Percentiles rank a stretch among this genome's conserved stretches.
phyloP scores from a whole-genome alignment of 2,113 vertebrate species.

The Anser cygnoides region DNA sequence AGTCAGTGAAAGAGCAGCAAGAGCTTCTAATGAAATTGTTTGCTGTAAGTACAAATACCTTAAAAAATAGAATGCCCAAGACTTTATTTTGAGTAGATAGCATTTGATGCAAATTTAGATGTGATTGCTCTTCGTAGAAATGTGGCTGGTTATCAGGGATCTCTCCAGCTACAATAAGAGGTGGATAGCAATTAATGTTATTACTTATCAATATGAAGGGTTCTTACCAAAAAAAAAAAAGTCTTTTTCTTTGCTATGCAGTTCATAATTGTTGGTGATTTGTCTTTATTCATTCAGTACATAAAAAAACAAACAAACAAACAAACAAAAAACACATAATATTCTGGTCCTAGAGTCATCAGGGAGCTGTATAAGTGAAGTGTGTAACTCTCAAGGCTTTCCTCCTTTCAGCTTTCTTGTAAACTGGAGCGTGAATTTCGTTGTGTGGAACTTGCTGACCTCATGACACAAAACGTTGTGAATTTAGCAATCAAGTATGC shows the following conservation, averaged over 20 bases:
- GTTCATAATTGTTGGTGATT: not conserved
- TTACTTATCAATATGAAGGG: not conserved
- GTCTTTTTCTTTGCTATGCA: not conserved
- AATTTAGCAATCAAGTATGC: conserved; percentile 92
- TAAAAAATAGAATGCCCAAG: not conserved
- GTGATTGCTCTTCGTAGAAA: not conserved
- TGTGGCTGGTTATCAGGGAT: not conserved
- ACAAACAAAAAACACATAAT: not conserved
- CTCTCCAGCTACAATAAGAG: not conserved
- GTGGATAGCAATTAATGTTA: not conserved
- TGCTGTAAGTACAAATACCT: conserved; percentile 84
- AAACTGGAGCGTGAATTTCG: conserved; percentile 94
- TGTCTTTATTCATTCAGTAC: not conserved
- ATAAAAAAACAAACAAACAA: no score
- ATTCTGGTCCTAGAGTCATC: not conserved
- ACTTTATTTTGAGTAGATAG: not conserved
- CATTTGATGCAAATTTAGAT: not conserved
- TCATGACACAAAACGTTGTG: conserved; percentile 90
- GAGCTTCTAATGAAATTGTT: conserved; percentile 97
- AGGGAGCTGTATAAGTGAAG: not conserved
- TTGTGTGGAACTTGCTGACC: conserved; percentile 89
- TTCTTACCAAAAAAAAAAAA: no score
- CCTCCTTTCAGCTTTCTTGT: conserved; percentile 87
- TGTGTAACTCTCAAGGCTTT: not conserved
- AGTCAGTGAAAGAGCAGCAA: conserved; percentile 89